These are phyloP conservation scores for Trachymyrmex cornetzi DNA, from an alignment of 1,140 invertebrate genomes.

Conservation along the genomic window DNA sequence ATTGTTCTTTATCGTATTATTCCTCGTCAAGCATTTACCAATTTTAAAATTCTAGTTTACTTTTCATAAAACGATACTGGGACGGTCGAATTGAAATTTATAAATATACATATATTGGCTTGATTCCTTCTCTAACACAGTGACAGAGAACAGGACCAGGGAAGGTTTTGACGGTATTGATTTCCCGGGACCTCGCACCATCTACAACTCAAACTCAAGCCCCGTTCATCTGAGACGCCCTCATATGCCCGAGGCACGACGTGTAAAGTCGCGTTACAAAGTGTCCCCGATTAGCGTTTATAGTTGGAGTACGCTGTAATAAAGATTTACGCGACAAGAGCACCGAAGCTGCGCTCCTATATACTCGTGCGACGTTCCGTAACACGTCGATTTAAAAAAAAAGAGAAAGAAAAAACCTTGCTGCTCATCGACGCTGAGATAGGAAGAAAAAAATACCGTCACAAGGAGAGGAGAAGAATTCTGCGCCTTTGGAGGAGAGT, in stretches of 20 bases:
- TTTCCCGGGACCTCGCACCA: constrained; percentile 77
- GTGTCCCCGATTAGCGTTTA: constrained; percentile 52
- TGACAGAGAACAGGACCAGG: constrained; percentile 75
- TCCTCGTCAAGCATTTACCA: not conserved
- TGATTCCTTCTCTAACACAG: constrained; percentile 31
- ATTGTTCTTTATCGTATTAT: not conserved
- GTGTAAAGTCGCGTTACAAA: constrained; percentile 60
- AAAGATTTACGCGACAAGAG: constrained; percentile 46
- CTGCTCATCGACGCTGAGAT: not conserved
- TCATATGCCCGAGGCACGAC: constrained; percentile 10
- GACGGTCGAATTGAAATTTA: not conserved
- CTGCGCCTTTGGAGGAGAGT: constrained; percentile 22
- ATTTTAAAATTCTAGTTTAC: not conserved
- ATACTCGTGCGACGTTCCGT: constrained; percentile 11
- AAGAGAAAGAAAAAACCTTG: constrained; percentile 27
- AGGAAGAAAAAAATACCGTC: constrained; percentile 26
- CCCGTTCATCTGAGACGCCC: constrained; percentile 57
- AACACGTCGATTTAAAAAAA: constrained; percentile 47
- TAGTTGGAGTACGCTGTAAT: constrained; percentile 2
- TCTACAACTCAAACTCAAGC: constrained; percentile 76
- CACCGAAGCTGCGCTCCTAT: not conserved
- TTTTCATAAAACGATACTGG: not conserved
- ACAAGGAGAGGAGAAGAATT: constrained; percentile 13
- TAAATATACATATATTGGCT: constrained; percentile 24
- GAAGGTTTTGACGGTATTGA: constrained; percentile 81